A percentile compares a stretch with the other conserved stretches of the same genome.
These are phyloP conservation scores for Phyto melanocephala DNA, from an alignment of 2,888 invertebrate species.

Conservation along the genomic window DNA sequence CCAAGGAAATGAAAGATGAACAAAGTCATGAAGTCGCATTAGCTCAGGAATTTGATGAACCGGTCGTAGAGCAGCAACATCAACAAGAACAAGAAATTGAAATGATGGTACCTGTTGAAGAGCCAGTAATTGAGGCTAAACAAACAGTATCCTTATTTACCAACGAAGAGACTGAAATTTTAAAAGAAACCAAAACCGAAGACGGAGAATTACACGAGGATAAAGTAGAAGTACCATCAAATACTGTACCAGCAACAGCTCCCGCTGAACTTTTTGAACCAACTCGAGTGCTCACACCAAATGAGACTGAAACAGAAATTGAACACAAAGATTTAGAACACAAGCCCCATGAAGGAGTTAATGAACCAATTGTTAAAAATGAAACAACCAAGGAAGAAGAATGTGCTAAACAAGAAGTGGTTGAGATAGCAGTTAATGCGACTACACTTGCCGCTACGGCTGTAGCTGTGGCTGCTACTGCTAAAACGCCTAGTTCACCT, in stretches of 20 bases:
- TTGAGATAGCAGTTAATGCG: constrained; percentile 37
- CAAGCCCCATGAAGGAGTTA: no score
- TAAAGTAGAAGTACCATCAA: not conserved
- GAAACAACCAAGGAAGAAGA: not conserved
- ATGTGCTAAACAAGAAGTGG: not conserved
- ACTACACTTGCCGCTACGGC: constrained; percentile 55
- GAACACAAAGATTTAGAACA: no score
- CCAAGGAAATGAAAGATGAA: not conserved
- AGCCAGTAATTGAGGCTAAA: constrained; percentile 28
- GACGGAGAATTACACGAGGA: not conserved
- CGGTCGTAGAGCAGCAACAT: constrained; percentile 17
- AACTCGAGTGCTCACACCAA: not conserved
- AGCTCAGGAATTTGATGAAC: constrained; percentile 24
- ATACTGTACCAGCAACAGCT: constrained; percentile 21
- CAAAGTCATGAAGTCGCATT: not conserved
- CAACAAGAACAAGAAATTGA: constrained; percentile 24
- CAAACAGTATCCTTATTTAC: constrained; percentile 13
- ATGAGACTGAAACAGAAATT: constrained; percentile 24
- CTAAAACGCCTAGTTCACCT: constrained; percentile 31
- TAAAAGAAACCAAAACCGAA: constrained; percentile 10
- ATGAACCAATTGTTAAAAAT: no score
- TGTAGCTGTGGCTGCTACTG: constrained; percentile 24
- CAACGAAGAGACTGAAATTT: constrained; percentile 30
- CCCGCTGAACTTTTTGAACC: constrained; percentile 24
- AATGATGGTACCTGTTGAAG: constrained; percentile 23